phyloP scores from a whole-genome alignment of 2,113 vertebrate species.

The Sus scrofa region T2T-Sscrofa CM000826.6:28543001-28543500 shows the following conservation, averaged over 20 bases:
- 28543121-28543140: no score
- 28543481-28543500: neutral
- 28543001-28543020: no score
- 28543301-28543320: neutral
- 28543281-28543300: neutral
- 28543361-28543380: neutral
- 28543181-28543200: no score
- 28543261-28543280: neutral
- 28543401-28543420: neutral
- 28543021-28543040: no score
- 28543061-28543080: no score
- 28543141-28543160: no score
- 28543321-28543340: neutral
- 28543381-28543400: neutral
- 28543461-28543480: conserved; percentile 29
- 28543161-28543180: no score
- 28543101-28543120: no score
- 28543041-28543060: no score
- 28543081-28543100: no score
- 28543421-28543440: neutral
- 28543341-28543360: neutral
- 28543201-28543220: no score
- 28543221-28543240: neutral
- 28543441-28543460: neutral
- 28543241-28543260: neutral